Evolutionary conservation across 2,113 vertebrate genomes (phyloP), one percentile per base, ranked within the genome.

Genomic region (Catharus minimus): DNA sequence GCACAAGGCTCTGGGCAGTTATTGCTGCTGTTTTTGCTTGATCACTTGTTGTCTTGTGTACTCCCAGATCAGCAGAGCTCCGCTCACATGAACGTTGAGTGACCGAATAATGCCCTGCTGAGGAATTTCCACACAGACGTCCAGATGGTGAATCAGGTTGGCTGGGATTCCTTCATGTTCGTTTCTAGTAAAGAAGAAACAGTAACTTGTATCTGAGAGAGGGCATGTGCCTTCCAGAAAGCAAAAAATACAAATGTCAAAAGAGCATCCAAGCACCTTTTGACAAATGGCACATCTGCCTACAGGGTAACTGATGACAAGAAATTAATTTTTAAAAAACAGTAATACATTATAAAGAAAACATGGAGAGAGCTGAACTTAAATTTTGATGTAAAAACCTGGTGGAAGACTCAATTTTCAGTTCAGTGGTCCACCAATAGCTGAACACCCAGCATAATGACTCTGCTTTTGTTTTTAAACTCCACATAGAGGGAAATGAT

Each of bases 121-220:
- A 39, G 99, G 99, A 81, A 99, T 99, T 96, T 99, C 99, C 95
- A 99, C 99, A 16, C 99, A 99, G 15, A 99, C 98, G 3, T 99
- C 99, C 92, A 99, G 79, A 52, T 99, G 97, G 81, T 98, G 99
- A 73, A 99, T 98, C 61, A 99, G 96, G 89, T 98, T 98, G 60
- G 98, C 99, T 32, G 99, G 98, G 75, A 99, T 99, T 20, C 99
- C 99, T 91, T 99, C 98, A 4, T 98, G 98, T 86, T 99, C 99
- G 3, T 99, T 99, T 57, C 99, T 99, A 88, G 60, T 14, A n/a
- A 83, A 65, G 82, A 89, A 83, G 64, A 93, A 88, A 27, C 27
- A 53, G 27, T 32, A 41, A 66, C 33, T 88, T 26, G 1, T 0
- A 39, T 11, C 11, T 64, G 66, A 61, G 58, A 61, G 41, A 44